These are phyloP conservation scores for Pica pica DNA, from an alignment of 2,113 vertebrate genomes.

Conservation along the genomic window DNA sequence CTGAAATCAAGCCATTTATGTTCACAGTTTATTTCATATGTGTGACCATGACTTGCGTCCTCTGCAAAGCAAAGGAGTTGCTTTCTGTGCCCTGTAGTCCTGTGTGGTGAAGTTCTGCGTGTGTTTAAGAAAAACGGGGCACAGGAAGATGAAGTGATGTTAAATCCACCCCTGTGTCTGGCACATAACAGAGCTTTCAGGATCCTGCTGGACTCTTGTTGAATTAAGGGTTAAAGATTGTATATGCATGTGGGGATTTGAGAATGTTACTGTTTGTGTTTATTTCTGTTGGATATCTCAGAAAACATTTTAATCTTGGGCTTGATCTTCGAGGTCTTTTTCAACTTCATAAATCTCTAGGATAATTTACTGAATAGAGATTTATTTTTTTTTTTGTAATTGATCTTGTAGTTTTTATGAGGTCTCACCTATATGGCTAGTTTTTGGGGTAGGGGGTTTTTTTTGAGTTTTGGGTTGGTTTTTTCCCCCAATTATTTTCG, in stretches of 20 bases:
- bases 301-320: neutral
- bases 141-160: neutral
- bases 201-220: neutral
- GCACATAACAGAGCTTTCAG: neutral
- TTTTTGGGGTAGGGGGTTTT: fast-evolving
- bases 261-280: neutral
- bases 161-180: neutral
- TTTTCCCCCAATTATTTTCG: neutral
- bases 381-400: neutral
- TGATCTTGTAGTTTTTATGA: neutral
- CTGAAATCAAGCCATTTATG: neutral
- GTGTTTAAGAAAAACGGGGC: neutral
- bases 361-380: neutral
- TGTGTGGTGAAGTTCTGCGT: neutral
- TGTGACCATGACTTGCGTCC: neutral
- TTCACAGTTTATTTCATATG: neutral
- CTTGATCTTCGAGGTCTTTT: neutral
- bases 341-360: neutral
- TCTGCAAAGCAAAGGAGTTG: neutral
- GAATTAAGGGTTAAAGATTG: neutral
- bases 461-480: neutral
- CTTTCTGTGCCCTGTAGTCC: neutral
- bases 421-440: neutral
- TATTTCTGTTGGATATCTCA: neutral
- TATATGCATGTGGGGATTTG: neutral